Evolutionary conservation across 35 echinoderm and acorn worm genomes (phyloP), one percentile per base, ranked within the genome.

Genomic region (Acanthaster planci): DNA sequence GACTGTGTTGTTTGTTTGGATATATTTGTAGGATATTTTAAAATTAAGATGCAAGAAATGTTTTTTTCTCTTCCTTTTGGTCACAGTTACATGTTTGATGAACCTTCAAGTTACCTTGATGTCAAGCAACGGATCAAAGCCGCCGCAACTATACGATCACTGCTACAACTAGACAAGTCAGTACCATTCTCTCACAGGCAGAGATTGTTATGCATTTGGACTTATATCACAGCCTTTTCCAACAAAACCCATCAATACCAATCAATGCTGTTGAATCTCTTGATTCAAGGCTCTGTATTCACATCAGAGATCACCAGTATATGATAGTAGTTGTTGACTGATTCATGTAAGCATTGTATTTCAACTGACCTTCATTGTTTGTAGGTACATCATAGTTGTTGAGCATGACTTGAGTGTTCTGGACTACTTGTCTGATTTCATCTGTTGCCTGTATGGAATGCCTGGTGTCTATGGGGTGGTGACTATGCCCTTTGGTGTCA

Each of bases 11-110:
- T n/a, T n/a, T n/a, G n/a, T n/a, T n/a, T n/a, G n/a, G n/a, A n/a
- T n/a, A n/a, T n/a, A n/a, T n/a, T n/a, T n/a, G n/a, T n/a, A n/a
- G n/a, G n/a, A n/a, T 4, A 47, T 47, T 47, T 47, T 47, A 12
- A 6, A 4, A 12, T 47, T 47, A 6, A 4, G 12, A 12, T 47
- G 4, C 42, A 6, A 6, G 4, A 47, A 47, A 6, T 47, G 42
- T 47, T 47, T 4, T 47, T 4, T 47, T 47, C n/a, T n/a, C 12
- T 47, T 47, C 12, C 68, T 82, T 37, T 60, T 68, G 2, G n/a
- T 90, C 39, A 21, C 76, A 97, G 95, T 56, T 97, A 90, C 72
- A 97, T 97, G 95, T 97, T 97, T 86, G 95, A 97, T 89, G 95
- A 97, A 67, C 95, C 95, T 1, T 97, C 95, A 29, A 97, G 95